These are phyloP conservation scores for Matsumyia berberina DNA, from an alignment of 2,888 invertebrate species.

Conservation along the genomic window DNA sequence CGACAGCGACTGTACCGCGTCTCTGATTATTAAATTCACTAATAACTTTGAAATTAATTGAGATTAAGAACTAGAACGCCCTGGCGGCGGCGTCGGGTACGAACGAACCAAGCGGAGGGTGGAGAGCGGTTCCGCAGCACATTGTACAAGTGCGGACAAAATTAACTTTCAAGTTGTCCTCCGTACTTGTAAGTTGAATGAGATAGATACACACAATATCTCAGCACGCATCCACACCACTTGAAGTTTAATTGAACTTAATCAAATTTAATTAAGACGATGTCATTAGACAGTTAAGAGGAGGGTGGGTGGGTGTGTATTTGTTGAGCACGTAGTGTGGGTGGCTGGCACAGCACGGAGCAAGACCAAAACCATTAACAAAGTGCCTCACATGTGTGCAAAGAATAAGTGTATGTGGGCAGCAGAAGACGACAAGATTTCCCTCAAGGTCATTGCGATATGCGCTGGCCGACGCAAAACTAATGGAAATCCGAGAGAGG, in stretches of 20 bases:
- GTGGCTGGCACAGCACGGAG: not conserved
- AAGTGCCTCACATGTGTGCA: not conserved
- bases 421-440: conserved; percentile 59
- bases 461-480: conserved; percentile 18
- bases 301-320: not conserved
- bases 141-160: conserved; percentile 11
- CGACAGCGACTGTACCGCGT: conserved; percentile 1
- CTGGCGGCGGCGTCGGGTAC: not conserved
- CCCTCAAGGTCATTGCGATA: conserved; percentile 44
- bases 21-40: conserved; percentile 43
- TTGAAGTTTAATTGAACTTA: conserved; percentile 74
- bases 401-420: conserved; percentile 18
- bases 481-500: conserved; percentile 19
- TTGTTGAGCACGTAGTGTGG: conserved; percentile 9
- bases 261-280: conserved; percentile 76
- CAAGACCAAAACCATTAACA: not conserved
- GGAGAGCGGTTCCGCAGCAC: no score
- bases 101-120: not conserved
- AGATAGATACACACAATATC: conserved; percentile 1
- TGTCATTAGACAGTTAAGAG: conserved; percentile 54
- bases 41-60: conserved; percentile 53
- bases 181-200: conserved; percentile 17
- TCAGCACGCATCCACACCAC: conserved; percentile 42
- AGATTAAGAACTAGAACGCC: conserved; percentile 53
- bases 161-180: conserved; percentile 55